Percentiles rank a stretch among this genome's conserved stretches.
phyloP scores from a whole-genome alignment of 2,113 vertebrate genomes.

The Leptocoma aspasia region DNA sequence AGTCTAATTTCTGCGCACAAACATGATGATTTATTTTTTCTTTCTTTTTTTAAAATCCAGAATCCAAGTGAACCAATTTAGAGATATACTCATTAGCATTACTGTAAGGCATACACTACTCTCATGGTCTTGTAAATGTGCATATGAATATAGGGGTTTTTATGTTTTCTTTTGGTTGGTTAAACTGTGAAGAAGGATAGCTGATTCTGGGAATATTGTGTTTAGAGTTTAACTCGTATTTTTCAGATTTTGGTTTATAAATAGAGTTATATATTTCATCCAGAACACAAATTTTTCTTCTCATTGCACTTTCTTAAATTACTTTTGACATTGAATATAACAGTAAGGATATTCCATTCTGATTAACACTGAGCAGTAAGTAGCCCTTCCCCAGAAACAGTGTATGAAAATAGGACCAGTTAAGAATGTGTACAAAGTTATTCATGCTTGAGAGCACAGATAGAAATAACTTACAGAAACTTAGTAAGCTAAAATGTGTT shows the following conservation, averaged over 20 bases:
- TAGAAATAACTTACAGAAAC: background rate
- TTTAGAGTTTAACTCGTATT: background rate
- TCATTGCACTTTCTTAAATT: background rate
- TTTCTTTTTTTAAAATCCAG: background rate
- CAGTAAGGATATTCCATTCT: background rate
- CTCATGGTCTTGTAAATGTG: background rate
- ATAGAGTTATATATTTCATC: background rate
- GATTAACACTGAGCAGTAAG: background rate
- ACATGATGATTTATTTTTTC: background rate
- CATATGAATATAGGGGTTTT: background rate
- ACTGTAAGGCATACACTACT: fast-evolving
- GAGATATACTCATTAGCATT: background rate
- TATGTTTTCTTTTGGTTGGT: background rate
- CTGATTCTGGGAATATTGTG: background rate
- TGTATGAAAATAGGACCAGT: background rate
- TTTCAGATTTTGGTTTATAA: background rate
- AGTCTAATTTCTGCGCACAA: background rate
- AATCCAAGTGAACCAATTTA: background rate
- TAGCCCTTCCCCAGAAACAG: background rate
- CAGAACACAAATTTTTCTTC: background rate
- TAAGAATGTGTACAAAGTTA: background rate
- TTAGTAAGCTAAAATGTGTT: background rate
- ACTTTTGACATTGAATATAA: background rate
- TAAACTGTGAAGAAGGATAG: background rate
- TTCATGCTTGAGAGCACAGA: background rate